Base-by-base conservation (phyloP, 2,113 vertebrate species). In the Leucopternis melanops region DNA sequence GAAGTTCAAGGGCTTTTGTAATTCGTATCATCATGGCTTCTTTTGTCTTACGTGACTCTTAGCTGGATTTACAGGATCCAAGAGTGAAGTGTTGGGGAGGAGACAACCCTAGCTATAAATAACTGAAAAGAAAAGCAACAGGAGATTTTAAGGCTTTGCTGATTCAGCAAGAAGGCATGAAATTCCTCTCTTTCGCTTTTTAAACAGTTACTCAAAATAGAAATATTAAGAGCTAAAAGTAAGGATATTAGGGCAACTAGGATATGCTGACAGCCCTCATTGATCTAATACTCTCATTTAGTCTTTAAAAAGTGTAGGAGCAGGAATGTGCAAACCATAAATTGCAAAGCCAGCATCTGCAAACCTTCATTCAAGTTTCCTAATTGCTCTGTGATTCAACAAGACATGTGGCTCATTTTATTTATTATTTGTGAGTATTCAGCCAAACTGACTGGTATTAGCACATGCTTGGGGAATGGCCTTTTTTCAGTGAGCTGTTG, bases 291-390 rank as follows among this genome's bases (percentile, higher is more conserved):
- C 12, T 44, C 81, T 82, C 10, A 7, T 63, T 93, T 72, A 44
- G 40, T 77, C 61, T 70, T 88, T 40, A 36, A 36, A 21, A 90
- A 90, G 23, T 36, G 34, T 49, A 80, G 71, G 62, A 88, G 80
- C 20, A 87, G 57, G 73, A 95, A 84, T 57, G 29, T 54, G 31
- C 44, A 86, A 82, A 65, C 34, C 16, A 69, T 81, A 91, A 85
- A 91, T 69, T 82, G 50, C 58, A 88, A 88, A 88, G 10, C 18
- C 85, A 91, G 72, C 83, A 95, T 80, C 81, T 93, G 93, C 74
- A 96, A 82, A 66, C 62, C 54, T 94, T 93, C 71, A 72, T 47
- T 94, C 70, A 91, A 82, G 34, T 54, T 38, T 90, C 58, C 54
- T 54, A 93, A 95, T 70, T 70, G 81, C 79, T 58, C 81, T 69